Base-by-base conservation (phyloP, 2,113 vertebrate species). In the Ochotona princeps region DNA sequence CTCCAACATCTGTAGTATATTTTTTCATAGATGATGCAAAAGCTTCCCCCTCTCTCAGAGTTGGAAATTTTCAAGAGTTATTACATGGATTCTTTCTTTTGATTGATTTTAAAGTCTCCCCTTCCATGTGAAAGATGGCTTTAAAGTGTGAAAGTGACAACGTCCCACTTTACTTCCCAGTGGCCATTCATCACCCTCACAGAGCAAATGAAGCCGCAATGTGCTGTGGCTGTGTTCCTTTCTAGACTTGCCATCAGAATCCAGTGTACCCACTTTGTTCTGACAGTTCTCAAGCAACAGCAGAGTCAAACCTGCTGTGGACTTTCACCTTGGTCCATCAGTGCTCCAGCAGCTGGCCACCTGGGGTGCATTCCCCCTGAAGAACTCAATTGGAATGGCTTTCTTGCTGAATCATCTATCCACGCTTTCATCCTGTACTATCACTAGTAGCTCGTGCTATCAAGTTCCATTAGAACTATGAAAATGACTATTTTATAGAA, bases 251-350 rank as follows among this genome's bases (percentile, higher is more conserved):
- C 49, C 23, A 35, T 15, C 8, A 4, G 1, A 49, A 60, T 49
- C 6, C 30, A 13, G 1, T 0, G 7, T 1, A 10, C 5, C 57
- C 6, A 18, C 5, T 66, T 82, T 20, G 25, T 54, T 87, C 72
- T 70, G 1, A 25, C 25, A 3, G 10, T 60, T 28, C n/a, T 69
- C 11, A 35, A 28, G 23, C 9, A 35, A 12, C 13, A 32, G 23
- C 6, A 78, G 66, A 26, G 8, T 69, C 49, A 21, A 3, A 2
- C 3, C 8, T 0, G 7, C 35, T 1, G 1, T 13, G 51, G 2
- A 5, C 54, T 2, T 54, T 57, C 61, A 12, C 2, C 26, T 32
- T 23, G 54, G 15, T 57, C 35, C n/a, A 23, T 26, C 44, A 21
- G 0, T 13, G 8, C 35, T 3, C 2, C 2, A 20, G 44, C 2